phyloP scores from a whole-genome alignment of 2,797 vertebrate species.

The Phoebastria nigripes region DNA sequence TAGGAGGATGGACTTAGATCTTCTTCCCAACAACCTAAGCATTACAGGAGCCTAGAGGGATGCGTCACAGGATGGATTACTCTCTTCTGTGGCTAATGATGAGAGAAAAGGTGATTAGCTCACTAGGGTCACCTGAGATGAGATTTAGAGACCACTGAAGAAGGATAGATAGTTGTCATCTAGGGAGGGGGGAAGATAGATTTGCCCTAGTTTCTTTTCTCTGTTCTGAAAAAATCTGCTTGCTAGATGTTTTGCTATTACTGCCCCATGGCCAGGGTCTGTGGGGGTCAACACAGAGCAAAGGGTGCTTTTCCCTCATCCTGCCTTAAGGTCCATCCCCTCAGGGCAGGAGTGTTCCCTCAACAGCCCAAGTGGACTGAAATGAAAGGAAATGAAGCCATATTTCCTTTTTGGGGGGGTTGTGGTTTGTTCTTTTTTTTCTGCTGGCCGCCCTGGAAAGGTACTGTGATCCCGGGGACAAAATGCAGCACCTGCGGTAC shows the following conservation, averaged over 20 bases:
- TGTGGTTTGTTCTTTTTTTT: neutral
- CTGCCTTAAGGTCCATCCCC: neutral
- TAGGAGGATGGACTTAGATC: neutral
- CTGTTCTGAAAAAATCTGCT: neutral
- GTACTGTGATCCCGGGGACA: neutral
- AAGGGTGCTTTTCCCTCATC: neutral
- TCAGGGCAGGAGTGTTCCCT: neutral
- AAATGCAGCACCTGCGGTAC: neutral
- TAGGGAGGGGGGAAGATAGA: fast-evolving
- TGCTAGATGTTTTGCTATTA: neutral
- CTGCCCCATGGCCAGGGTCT: neutral
- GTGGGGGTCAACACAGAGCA: neutral
- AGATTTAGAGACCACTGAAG: neutral
- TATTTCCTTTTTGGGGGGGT: neutral
- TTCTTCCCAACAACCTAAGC: neutral
- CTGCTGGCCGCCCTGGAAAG: neutral
- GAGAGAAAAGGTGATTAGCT: constrained; percentile 41
- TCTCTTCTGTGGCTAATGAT: neutral
- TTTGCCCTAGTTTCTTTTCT: neutral
- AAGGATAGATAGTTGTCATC: neutral
- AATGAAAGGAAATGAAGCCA: neutral
- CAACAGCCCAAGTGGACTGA: neutral
- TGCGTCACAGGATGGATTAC: neutral
- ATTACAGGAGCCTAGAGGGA: neutral
- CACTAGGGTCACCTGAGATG: neutral